phyloP scores from a whole-genome alignment of 2,888 invertebrate species.

The Nebria brevicollis region DNA sequence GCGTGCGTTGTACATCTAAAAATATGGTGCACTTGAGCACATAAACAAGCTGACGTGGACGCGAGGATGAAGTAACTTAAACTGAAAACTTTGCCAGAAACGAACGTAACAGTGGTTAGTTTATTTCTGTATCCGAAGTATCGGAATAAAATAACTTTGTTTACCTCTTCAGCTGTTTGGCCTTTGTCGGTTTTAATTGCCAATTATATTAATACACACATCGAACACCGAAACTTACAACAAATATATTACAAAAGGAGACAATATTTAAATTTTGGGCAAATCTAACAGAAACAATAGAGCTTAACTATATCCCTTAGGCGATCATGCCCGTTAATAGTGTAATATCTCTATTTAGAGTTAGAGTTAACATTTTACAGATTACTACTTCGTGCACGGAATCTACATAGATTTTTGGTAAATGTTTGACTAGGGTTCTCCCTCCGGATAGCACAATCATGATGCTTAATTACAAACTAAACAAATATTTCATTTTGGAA shows the following conservation, averaged over 20 bases:
- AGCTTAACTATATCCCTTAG: not conserved
- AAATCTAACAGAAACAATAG: not conserved
- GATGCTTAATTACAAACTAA: slow-evolving; percentile 19
- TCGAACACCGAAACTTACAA: not conserved
- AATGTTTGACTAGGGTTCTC: slow-evolving; percentile 29
- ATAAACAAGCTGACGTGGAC: not conserved
- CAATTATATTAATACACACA: not conserved
- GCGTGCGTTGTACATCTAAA: not conserved
- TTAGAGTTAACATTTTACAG: not conserved
- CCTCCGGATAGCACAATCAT: slow-evolving; percentile 11
- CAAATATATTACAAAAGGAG: not conserved
- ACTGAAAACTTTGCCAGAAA: not conserved
- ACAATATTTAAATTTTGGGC: not conserved
- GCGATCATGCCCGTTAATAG: not conserved
- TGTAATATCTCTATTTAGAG: not conserved
- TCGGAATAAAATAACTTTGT: not conserved
- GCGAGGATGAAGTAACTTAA: not conserved
- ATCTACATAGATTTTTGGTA: slow-evolving; percentile 6
- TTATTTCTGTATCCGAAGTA: not conserved
- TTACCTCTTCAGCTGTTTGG: not conserved
- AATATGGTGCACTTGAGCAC: not conserved
- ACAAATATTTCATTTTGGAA: not conserved
- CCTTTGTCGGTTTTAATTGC: not conserved
- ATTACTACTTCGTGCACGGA: not conserved
- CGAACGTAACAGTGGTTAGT: not conserved